phyloP scores from a whole-genome alignment of 2,888 invertebrate genomes.

The Creontiades dilutus region DNA sequence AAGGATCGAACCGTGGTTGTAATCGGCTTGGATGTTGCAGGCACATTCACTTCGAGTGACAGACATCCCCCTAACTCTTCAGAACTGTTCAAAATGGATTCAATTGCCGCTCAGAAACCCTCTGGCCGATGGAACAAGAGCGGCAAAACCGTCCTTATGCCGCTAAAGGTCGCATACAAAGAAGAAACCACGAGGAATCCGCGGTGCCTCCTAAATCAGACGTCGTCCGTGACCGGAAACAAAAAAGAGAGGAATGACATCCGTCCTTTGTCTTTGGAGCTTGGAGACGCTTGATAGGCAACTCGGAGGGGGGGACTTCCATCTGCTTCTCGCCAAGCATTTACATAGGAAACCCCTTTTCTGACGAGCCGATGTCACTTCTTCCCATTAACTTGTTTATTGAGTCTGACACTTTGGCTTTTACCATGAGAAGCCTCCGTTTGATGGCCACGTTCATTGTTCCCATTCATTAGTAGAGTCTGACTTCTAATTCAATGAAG shows the following conservation, averaged over 20 bases:
- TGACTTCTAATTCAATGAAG: slow-evolving; percentile 51
- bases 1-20: too few relatives aligned
- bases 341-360: slow-evolving; percentile 61
- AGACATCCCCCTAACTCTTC: background rate
- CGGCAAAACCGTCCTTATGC: slow-evolving; percentile 40
- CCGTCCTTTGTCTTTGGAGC: slow-evolving; percentile 64
- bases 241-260: slow-evolving; percentile 71
- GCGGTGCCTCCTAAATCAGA: slow-evolving; percentile 70
- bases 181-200: slow-evolving; percentile 54
- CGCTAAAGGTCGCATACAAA: slow-evolving; percentile 67
- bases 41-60: background rate
- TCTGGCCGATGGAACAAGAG: slow-evolving; percentile 47
- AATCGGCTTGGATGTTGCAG: too few relatives aligned
- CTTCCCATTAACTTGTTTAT: slow-evolving; percentile 67
- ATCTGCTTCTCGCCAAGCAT: slow-evolving; percentile 61
- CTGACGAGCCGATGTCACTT: slow-evolving; percentile 69
- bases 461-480: slow-evolving; percentile 50
- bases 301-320: slow-evolving; percentile 53
- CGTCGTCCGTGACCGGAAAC: slow-evolving; percentile 70
- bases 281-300: slow-evolving; percentile 56
- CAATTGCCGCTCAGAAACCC: slow-evolving; percentile 58
- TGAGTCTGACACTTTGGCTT: slow-evolving; percentile 45
- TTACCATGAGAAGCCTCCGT: slow-evolving; percentile 23
- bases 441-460: slow-evolving; percentile 57
- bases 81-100: slow-evolving; percentile 53